Base-by-base conservation (phyloP, 2,888 invertebrate genomes). In the Cenopis cana region DNA sequence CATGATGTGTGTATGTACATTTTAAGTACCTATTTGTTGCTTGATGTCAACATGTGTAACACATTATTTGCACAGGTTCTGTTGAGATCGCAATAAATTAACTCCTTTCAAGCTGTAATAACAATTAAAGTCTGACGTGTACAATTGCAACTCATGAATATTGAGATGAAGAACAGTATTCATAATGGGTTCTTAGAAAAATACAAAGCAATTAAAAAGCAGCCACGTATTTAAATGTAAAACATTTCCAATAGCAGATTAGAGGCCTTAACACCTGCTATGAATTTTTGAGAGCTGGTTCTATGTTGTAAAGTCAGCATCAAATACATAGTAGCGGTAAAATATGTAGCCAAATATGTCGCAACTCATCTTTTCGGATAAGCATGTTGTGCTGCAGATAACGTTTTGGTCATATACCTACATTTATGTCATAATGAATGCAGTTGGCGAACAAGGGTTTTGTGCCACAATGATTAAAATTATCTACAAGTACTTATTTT, bases 21-120 rank as follows among this genome's bases (percentile, higher is more conserved):
- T 62, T 62, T 57, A 64, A 69, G 50, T 18, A 50, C 33, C 57
- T n/a, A 46, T 66, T 46, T 66, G 36, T 57, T 12, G 24, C 24
- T 29, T 65, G 65, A 69, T 65, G 59, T 65, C 46, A 60, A 11
- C 49, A 36, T 50, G 41, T 57, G 52, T 67, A n/a, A 20, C 20
- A 46, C 17, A 50, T 67, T 50, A 29, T 59, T 67, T 67, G 24
- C 59, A 38, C 67, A 67, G 38, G 36, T 68, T 29, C 36, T 70
- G 18, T 36, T 64, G 20, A 36, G 33, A 52, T 24, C 14, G 59
- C 24, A 46, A 46, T 59, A 38, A 60, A 60, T 38, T 54, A 24
- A 52, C n/a, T 62, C 18, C 20, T 18, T 62, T 33, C 33, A 36
- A 52, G 50, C 17, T 52, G 33, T 50, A 6, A 20, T 36, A 20